Evolutionary conservation across 2,888 invertebrate genomes (phyloP), one percentile per base, ranked within the genome.

Genomic region (Leptodirus hochenwartii): DNA sequence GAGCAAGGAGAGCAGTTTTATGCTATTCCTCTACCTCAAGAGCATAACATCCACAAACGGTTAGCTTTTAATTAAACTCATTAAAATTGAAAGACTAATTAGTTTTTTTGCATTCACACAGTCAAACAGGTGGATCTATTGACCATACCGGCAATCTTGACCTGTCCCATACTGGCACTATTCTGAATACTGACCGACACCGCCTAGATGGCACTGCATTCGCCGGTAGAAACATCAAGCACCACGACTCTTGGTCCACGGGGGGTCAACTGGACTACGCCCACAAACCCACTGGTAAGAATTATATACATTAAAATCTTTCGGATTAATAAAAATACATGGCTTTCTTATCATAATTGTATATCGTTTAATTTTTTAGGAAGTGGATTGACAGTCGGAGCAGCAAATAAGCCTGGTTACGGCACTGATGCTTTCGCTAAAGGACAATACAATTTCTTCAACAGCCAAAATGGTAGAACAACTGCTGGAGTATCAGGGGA

Each of bases 271-370:
- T 41, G 9, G 38, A 40, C 22, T 41, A 41, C 29, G 22, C 22
- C 3, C 40, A 41, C 25, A 38, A 37, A 35, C 40, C 38, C 6
- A 34, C 39, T 26, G 34, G 36, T 37, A 38, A 27, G 14, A 14
- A 28, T 11, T 5, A 2, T n/a, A 6, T 1, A 25, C n/a, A n/a
- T n/a, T n/a, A n/a, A n/a, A n/a, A n/a, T n/a, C n/a, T n/a, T n/a
- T n/a, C n/a, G n/a, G n/a, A n/a, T n/a, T n/a, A n/a, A n/a, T n/a
- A n/a, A n/a, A n/a, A n/a, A n/a, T n/a, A n/a, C n/a, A 25, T 25
- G 25, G 25, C 4, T n/a, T 11, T 25, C 10, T 12, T 12, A 11
- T 13, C 13, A 4, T 25, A 25, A 25, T 25, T 25, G 4, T 11
- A 4, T 15, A n/a, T 4, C n/a, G 12, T 15, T 5, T 32, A 20